Base-by-base conservation (phyloP, 2,113 vertebrate genomes). In the Trematomus loennbergii region DNA sequence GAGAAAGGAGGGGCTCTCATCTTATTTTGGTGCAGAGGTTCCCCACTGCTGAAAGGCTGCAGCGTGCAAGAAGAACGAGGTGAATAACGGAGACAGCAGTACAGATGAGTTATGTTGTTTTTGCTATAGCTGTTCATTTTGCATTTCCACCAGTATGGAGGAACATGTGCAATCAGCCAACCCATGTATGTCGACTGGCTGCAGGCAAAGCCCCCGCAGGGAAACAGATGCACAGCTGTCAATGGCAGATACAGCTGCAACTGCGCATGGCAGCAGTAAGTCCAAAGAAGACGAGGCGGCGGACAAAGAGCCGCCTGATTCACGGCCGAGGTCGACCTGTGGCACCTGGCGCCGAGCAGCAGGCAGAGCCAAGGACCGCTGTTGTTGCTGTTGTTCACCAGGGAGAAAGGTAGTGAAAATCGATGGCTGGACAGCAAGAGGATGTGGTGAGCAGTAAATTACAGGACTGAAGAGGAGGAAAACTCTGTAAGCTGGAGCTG, bases 11-110 rank as follows among this genome's bases (percentile, higher is more conserved):
- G 83, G 67, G 83, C 82, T 77, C 73, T 73, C 61, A n/a, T 89
- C 70, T 83, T 77, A 36, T 87, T 91, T 91, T 94, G 91, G 88
- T 88, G 92, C 91, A 93, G 89, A 89, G 85, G 87, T 91, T 89
- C 77, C 82, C 68, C 60, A 22, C 55, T 62, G 88, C 77, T 71
- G 83, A 75, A 52, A 90, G 79, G 79, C 83, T 90, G 91, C 92
- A 85, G 79, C 75, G 0, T 46, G 82, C 61, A 49, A 62, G 83
- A 29, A 79, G 79, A 40, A 40, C 5, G 69, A 79, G 70, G 74
- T 74, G 79, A 87, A 74, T 45, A 83, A 62, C 57, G 15, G 46
- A 80, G 70, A 61, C 53, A 29, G 59, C 76, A 53, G 72, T 53
- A 36, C 73, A 53, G 60, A 78, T 58, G 65, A 80, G 46, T 50